Percentiles rank a stretch among this genome's conserved stretches.
Conservation (phyloP, 2,888 invertebrate genomes). For the Cheilosia pagana region DNA sequence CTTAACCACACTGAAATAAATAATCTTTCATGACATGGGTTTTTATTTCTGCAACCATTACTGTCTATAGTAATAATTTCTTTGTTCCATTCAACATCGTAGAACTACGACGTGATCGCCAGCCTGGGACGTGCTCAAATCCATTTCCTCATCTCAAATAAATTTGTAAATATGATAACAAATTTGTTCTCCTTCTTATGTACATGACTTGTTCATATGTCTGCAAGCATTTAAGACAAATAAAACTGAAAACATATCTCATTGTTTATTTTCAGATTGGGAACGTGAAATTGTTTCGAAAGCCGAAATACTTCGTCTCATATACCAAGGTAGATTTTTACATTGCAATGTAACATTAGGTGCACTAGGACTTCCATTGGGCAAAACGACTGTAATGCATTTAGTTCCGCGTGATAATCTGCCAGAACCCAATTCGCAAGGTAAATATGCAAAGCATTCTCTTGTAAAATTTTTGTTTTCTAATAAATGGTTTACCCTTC, state of each 20-base stretch:
- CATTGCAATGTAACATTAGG: conserved; percentile 99
- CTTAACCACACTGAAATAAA: no score
- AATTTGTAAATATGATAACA: neutral
- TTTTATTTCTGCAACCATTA: no score
- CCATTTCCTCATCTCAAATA: conserved; percentile 6
- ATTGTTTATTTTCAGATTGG: conserved; percentile 92
- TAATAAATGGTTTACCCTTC: conserved; percentile 81
- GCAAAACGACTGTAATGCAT: conserved; percentile 99
- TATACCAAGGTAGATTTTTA: conserved; percentile 99
- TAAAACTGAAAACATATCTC: neutral
- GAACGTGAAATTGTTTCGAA: conserved; percentile 96
- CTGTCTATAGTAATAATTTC: neutral
- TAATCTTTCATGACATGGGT: no score
- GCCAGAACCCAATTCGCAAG: conserved; percentile 99
- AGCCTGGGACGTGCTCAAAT: neutral
- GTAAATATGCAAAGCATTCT: conserved; percentile 84
- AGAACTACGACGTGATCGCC: neutral
- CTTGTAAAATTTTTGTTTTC: neutral
- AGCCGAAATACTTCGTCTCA: conserved; percentile 98
- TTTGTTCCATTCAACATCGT: neutral
- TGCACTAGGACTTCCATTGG: conserved; percentile 97
- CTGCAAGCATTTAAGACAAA: neutral
- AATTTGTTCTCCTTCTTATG: neutral
- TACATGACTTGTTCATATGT: neutral
- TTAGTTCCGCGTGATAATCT: conserved; percentile 99